These are phyloP conservation scores for Tangara arthus DNA, from an alignment of 2,797 vertebrate genomes.

Conservation along the genomic window DNA sequence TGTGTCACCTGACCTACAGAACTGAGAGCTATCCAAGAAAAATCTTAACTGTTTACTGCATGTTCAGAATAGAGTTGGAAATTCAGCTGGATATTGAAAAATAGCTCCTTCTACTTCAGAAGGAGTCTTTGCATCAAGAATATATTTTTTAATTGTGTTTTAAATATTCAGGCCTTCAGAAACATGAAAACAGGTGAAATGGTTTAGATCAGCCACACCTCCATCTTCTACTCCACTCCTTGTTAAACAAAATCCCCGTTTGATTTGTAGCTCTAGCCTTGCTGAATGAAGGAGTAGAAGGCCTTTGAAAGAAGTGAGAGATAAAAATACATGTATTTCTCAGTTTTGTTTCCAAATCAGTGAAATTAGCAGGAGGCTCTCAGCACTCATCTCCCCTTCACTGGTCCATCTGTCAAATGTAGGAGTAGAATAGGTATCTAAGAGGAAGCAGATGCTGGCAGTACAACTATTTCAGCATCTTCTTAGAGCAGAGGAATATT, in stretches of 20 bases:
- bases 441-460: constrained; percentile 20
- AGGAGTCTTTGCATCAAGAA: background rate
- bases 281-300: constrained; percentile 9
- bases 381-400: background rate
- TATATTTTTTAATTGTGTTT: background rate
- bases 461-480: background rate
- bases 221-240: background rate
- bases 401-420: constrained; percentile 26
- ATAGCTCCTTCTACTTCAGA: background rate
- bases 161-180: background rate
- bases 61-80: background rate
- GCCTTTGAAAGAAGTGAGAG: background rate
- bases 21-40: background rate
- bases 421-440: background rate
- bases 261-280: background rate
- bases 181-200: background rate
- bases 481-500: background rate
- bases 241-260: background rate
- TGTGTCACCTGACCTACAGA: background rate
- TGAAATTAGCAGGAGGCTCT: background rate
- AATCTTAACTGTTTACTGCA: background rate
- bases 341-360: constrained; percentile 13
- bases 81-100: background rate
- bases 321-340: constrained; percentile 26
- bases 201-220: background rate